Base-by-base conservation (phyloP, 1,140 invertebrate genomes). In the Aporrectodea caliginosa region DNA sequence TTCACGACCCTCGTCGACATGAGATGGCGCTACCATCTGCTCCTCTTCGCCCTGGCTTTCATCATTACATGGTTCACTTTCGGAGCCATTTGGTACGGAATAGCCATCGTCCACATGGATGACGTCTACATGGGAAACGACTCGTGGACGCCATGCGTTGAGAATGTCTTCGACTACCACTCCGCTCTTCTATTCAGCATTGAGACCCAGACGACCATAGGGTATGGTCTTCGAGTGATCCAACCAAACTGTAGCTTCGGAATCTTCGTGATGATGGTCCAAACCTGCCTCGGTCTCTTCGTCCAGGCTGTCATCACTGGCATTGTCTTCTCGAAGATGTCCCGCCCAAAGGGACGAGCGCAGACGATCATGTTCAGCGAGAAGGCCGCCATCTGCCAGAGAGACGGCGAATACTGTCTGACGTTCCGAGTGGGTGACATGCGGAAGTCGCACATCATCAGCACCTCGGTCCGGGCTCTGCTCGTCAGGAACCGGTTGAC, bases 371-470 rank as follows among this genome's bases (percentile, higher is more conserved):
- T 87, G 75, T 87, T 87, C 82, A 87, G 84, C 30, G 82, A 84
- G 73, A 82, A 84, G 27, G 87, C 85, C 1, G 84, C 85, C n/a
- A 84, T 88, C 0, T 84, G 83, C 84, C 91, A 93, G 83, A 88
- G 94, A 71, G 87, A 90, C 84, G 93, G 93, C 0, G 91, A 93
- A 80, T 89, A 98, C 0, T 94, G 94, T 83, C 89, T 99, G n/a
- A 80, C 84, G 14, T 83, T 88, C 43, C 82, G 87, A 68, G 83
- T 88, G 0, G 84, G 85, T 0, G 86, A 88, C 78, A 86, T 87
- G 83, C 90, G 96, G 69, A 97, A 97, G 87, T 96, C 94, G 16
- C 95, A 97, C 86, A 95, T 98, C 71, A 97, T 98, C 73, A 94
- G 94, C 2, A 94, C 87, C 29, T 92, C 91, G 72, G 92, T 98